Evolutionary conservation across 2,113 vertebrate genomes (phyloP), one percentile per base, ranked within the genome.

Genomic region (Lethenteron camtschaticum): DNA sequence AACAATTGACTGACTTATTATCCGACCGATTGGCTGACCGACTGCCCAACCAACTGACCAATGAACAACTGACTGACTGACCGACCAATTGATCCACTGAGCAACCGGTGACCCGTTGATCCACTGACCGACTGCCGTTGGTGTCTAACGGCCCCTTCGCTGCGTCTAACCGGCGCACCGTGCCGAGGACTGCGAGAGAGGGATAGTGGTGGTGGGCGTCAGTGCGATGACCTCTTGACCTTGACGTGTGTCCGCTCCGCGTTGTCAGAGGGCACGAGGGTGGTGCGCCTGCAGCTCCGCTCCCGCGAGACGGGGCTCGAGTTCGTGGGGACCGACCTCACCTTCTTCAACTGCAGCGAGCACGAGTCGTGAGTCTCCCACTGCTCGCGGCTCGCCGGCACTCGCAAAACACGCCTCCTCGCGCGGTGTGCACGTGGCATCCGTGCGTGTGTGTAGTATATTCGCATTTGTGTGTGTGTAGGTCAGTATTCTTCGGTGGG

Each of bases 281-380:
- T 81, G 0, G 81, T 89, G 18, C 79, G 73, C 70, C 82, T 89
- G 4, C 83, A 82, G 24, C 81, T 89, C n/a, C 80, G 79, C 10
- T 89, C 87, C 71, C 81, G 76, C 66, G 86, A 89, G 76, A 87
- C 84, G 0, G 83, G 84, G 1, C 78, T 79, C 16, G 79, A 78
- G 60, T 89, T 89, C 68, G 86, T 86, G 63, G 77, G 78, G 72
- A 80, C 82, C 1, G 78, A 78, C 75, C 82, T 89, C 57, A 75
- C 87, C 73, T 85, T 85, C 80, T 90, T 86, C 78, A 88, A 89
- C 79, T 89, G 86, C 79, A 89, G 83, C 4, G 80, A 82, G 20
- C 78, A 81, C 57, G 82, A 78, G 76, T 87, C 86, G 86, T 89
- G 75, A 87, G 86, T 80, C 60, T 71, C 55, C 10, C 24, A 11